Percentiles rank a stretch among this genome's conserved stretches.
phyloP scores from a whole-genome alignment of 1,140 invertebrate genomes.

The Drosophila arizonae region DNA sequence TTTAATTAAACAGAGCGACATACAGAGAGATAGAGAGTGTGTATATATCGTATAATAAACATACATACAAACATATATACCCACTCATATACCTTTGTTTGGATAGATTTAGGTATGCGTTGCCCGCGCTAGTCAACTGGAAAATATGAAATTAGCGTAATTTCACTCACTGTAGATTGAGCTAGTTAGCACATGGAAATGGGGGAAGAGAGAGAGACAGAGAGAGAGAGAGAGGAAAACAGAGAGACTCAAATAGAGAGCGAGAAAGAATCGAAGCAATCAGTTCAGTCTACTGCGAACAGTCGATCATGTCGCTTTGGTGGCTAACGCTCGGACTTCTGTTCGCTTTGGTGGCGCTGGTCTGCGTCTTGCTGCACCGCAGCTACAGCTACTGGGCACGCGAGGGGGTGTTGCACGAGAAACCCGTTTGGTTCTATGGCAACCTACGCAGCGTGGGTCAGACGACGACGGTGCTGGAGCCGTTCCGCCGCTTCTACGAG shows the following conservation, averaged over 20 bases:
- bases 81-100: no score
- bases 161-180: conserved; percentile 7
- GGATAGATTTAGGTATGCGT: no score
- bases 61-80: no score
- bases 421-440: conserved; percentile 72
- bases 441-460: conserved; percentile 59
- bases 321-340: conserved; percentile 35
- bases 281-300: conserved; percentile 23
- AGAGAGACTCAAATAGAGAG: no score
- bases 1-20: no score
- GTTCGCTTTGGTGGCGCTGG: not conserved
- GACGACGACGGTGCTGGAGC: conserved; percentile 32
- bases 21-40: no score
- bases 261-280: not conserved
- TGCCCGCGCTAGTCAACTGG: not conserved
- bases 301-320: conserved; percentile 20
- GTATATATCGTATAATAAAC: no score
- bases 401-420: conserved; percentile 79
- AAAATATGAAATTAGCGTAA: not conserved
- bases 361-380: conserved; percentile 22
- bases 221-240: no score
- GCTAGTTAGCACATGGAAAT: not conserved
- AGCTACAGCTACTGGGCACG: conserved; percentile 77
- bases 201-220: no score
- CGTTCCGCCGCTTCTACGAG: conserved; percentile 66